Evolutionary conservation across 2,113 vertebrate species (phyloP), one percentile per base, ranked within the genome.

Genomic region (Anarhynchus alexandrinus): DNA sequence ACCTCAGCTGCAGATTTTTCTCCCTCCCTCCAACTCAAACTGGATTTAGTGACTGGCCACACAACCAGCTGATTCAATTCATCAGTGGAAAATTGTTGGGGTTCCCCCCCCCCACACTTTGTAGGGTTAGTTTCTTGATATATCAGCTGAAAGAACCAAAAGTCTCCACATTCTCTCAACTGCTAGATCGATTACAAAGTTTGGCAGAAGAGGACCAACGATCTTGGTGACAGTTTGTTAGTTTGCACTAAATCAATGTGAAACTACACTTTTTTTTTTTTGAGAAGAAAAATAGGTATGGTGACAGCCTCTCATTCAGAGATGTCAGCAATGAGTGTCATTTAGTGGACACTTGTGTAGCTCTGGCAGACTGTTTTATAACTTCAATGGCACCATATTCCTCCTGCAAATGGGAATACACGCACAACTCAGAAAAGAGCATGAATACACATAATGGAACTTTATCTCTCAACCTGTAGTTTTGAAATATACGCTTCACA

Each of bases 391-490:
- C 62, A 86, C 32, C 58, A 34, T 3, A 72, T 40, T 82, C 62
- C 57, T 76, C 34, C 82, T 49, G 29, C 45, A 59, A 65, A 72
- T 9, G 12, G 38, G 36, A 88, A 80, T 49, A 74, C 15, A 26
- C 29, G 57, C 42, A 20, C 0, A 0, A 36, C 66, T 54, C 26
- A n/a, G 73, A 82, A 40, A 6, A 14, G 5, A 65, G 14, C 54
- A 65, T 0, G 0, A 23, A 55, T 11, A 36, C 23, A 47, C 23
- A n/a, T 14, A 69, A 61, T 6, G 12, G 36, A 77, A 57, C 21
- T 77, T 82, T 9, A 5, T 67, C 55, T 77, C 61, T 88, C 47
- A 65, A 57, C 13, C 1, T 21, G 15, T 74, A 30, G 45, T 64
- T 87, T 20, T 81, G 17, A 85, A 76, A 78, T 45, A 69, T 2